Evolutionary conservation across 2,113 vertebrate genomes (phyloP).

Genomic region (Cephalophus harveyi): DNA sequence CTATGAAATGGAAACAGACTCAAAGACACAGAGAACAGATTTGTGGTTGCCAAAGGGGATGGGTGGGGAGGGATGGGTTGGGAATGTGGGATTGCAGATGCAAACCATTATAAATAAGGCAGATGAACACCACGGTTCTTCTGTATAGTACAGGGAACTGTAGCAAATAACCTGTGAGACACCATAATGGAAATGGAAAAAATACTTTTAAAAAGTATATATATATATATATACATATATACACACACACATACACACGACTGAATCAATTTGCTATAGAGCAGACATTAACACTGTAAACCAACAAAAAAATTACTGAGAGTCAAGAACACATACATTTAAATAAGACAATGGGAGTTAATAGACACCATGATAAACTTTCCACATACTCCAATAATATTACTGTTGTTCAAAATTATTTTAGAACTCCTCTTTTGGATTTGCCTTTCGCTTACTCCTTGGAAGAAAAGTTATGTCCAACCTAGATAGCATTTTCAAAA

Average conservation of each 20-base stretch:
- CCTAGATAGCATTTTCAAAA: no score
- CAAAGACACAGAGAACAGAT: neutral
- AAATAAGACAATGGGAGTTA: neutral
- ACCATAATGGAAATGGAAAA: neutral
- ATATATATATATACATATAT: neutral
- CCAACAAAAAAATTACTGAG: neutral
- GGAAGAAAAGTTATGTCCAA: no score
- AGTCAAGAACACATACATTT: neutral
- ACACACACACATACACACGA: neutral
- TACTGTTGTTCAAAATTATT: neutral
- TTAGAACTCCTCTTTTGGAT: neutral
- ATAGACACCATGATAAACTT: neutral
- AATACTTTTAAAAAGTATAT: neutral
- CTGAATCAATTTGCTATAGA: neutral
- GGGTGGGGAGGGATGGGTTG: neutral
- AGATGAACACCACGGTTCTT: neutral
- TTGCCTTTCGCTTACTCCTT: no score
- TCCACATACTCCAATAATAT: neutral
- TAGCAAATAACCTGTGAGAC: neutral
- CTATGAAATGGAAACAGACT: neutral
- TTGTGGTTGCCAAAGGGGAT: neutral
- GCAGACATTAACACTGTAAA: neutral
- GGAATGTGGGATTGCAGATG: neutral
- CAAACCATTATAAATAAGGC: neutral
- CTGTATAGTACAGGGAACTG: neutral